phyloP scores from a whole-genome alignment of 1,140 invertebrate genomes.

The Meloidogyne exigua region DNA sequence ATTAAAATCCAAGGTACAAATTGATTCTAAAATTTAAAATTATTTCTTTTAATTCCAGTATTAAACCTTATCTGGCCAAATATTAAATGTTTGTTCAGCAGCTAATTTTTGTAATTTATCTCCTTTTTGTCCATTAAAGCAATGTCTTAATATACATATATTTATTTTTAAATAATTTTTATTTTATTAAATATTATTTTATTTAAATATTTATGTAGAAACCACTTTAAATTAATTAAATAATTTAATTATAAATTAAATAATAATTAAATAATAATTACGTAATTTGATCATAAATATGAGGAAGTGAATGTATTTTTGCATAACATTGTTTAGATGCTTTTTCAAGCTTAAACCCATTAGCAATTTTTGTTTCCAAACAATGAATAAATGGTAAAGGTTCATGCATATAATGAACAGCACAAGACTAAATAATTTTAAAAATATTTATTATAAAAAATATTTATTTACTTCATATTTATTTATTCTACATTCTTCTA shows the following conservation, averaged over 20 bases:
- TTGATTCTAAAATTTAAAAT: slow-evolving; percentile 19
- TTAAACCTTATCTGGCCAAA: slow-evolving; percentile 25
- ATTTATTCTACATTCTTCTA: slow-evolving; percentile 34
- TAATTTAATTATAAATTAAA: not conserved
- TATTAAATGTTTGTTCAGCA: not conserved
- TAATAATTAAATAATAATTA: not conserved
- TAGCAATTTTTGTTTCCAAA: slow-evolving; percentile 19
- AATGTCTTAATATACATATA: slow-evolving; percentile 24
- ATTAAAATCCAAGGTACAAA: slow-evolving; percentile 30
- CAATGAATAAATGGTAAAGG: slow-evolving; percentile 36
- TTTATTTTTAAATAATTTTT: not conserved
- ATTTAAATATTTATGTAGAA: not conserved
- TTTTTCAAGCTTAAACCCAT: slow-evolving; percentile 28
- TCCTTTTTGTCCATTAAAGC: slow-evolving; percentile 22
- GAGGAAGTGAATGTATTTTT: slow-evolving; percentile 24
- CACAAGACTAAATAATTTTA: slow-evolving; percentile 22
- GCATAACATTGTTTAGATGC: slow-evolving; percentile 36
- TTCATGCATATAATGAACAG: slow-evolving; percentile 32
- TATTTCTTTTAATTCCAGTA: not conserved
- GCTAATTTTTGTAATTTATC: slow-evolving; percentile 17
- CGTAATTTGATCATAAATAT: slow-evolving; percentile 33
- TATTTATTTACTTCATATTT: slow-evolving; percentile 24
- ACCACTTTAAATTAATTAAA: not conserved
- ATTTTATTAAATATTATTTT: not conserved
- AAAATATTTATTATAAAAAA: not conserved